Conservation (phyloP, 2,888 invertebrate species). For the Sinopyrophorus schimmeli region DNA sequence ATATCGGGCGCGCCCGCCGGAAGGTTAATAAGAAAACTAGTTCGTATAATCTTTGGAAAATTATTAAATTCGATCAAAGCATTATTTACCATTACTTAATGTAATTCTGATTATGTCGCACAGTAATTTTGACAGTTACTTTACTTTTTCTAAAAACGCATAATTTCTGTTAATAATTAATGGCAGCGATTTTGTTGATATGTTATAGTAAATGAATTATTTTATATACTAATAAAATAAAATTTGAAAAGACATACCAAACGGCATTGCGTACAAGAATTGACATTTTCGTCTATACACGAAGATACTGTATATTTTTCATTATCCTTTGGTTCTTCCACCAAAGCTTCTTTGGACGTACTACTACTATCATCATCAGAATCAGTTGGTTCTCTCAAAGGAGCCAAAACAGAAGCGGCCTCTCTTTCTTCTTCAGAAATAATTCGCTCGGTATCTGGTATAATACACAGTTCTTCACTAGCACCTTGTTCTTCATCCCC, state of each 20-base stretch:
- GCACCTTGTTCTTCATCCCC: conserved; percentile 57
- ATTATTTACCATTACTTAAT: too few relatives aligned
- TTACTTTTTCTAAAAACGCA: too few relatives aligned
- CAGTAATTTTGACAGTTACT: too few relatives aligned
- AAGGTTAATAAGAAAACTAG: too few relatives aligned
- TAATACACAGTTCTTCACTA: conserved; percentile 69
- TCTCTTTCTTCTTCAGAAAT: conserved; percentile 70
- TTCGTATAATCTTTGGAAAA: too few relatives aligned
- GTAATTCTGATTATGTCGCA: too few relatives aligned
- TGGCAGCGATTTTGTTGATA: too few relatives aligned
- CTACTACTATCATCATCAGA: conserved; percentile 35
- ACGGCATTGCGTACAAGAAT: conserved; percentile 58
- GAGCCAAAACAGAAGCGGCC: conserved; percentile 55
- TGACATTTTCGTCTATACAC: conserved; percentile 50
- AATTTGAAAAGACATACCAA: conserved; percentile 42
- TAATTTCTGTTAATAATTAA: too few relatives aligned
- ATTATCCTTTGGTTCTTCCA: conserved; percentile 43
- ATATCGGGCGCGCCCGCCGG: too few relatives aligned
- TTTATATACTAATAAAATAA: too few relatives aligned
- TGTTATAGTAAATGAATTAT: too few relatives aligned
- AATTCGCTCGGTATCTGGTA: conserved; percentile 70
- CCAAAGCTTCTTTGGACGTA: conserved; percentile 42
- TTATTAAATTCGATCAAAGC: too few relatives aligned
- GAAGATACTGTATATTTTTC: conserved; percentile 37
- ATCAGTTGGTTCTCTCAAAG: conserved; percentile 45